Evolutionary conservation across 2,888 invertebrate genomes (phyloP).

Genomic region (Apodemia duryi): DNA sequence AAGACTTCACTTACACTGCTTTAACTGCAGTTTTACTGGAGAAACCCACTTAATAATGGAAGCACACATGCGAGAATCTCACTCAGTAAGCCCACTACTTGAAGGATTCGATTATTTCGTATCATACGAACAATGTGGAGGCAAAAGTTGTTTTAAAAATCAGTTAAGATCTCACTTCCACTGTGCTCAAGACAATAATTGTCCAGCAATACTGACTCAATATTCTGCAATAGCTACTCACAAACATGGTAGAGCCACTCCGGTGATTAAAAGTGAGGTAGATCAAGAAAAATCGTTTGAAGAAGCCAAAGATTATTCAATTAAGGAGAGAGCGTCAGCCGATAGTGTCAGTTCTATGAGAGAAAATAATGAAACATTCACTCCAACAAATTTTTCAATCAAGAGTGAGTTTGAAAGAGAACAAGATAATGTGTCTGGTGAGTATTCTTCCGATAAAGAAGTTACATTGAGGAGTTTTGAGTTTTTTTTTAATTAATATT

Average conservation of each 20-base stretch:
- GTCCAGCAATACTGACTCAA: conserved; percentile 70
- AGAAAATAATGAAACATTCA: conserved; percentile 51
- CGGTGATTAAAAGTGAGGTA: conserved; percentile 61
- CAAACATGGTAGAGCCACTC: conserved; percentile 69
- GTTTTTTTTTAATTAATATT: too few relatives aligned
- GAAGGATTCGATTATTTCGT: conserved; percentile 92
- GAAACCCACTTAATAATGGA: conserved; percentile 88
- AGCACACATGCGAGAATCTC: conserved; percentile 91
- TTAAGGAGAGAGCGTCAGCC: conserved; percentile 68
- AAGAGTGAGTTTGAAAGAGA: conserved; percentile 73
- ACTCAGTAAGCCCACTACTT: conserved; percentile 88
- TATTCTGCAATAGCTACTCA: conserved; percentile 73
- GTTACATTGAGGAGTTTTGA: not conserved
- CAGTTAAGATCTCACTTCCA: conserved; percentile 71
- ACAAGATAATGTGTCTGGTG: conserved; percentile 72
- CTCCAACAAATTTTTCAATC: conserved; percentile 66
- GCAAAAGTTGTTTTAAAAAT: conserved; percentile 72
- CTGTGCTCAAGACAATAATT: conserved; percentile 70
- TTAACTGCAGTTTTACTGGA: conserved; percentile 91
- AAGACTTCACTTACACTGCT: conserved; percentile 91
- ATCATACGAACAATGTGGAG: conserved; percentile 72
- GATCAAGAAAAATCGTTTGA: conserved; percentile 62
- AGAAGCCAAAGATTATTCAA: conserved; percentile 75
- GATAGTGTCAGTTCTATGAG: conserved; percentile 63
- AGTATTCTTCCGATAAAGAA: conserved; percentile 45